phyloP scores from a whole-genome alignment of 2,888 invertebrate genomes.

The Perizoma flavofasciatum region DNA sequence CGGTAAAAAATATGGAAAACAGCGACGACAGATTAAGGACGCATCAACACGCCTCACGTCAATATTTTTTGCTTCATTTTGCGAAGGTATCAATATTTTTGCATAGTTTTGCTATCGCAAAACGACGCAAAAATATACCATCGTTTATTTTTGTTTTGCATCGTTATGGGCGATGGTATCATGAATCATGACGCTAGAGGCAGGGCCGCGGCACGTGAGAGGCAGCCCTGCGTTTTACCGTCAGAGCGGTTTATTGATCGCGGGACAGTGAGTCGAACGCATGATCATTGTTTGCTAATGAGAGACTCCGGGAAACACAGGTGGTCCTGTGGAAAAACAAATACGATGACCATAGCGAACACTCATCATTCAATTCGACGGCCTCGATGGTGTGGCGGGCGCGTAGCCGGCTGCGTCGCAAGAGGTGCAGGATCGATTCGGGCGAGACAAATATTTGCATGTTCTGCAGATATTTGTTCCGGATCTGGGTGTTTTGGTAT shows the following conservation, averaged over 20 bases:
- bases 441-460: no score
- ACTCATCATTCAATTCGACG: not conserved
- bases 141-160: no score
- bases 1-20: constrained; percentile 19
- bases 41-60: no score
- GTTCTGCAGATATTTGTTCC: no score
- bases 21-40: not conserved
- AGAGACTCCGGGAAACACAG: constrained; percentile 59
- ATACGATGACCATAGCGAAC: constrained; percentile 51
- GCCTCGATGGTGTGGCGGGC: no score
- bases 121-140: no score
- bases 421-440: no score
- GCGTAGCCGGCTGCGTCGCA: no score
- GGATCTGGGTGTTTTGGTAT: no score
- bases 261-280: constrained; percentile 50
- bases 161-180: constrained; percentile 2
- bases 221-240: constrained; percentile 51
- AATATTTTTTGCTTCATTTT: constrained; percentile 7
- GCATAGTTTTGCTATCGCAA: no score
- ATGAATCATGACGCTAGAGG: constrained; percentile 9
- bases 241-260: constrained; percentile 63
- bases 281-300: constrained; percentile 80
- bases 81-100: constrained; percentile 5
- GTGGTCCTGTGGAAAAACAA: constrained; percentile 60
- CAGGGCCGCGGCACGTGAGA: not conserved